Base-by-base conservation (phyloP, 1,140 invertebrate species). In the Nebria ingens region DNA sequence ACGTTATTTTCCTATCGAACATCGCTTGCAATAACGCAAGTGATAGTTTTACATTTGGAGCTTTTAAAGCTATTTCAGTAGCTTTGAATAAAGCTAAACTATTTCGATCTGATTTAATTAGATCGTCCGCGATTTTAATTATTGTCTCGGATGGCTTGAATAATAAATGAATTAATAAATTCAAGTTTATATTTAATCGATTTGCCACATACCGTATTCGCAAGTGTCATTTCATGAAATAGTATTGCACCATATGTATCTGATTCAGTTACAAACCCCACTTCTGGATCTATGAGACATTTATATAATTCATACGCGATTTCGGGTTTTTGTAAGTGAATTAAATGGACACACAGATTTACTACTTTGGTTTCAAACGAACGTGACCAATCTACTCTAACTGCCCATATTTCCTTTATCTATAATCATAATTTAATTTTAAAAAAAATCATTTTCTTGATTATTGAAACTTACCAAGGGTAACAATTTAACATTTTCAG, bases 61-160 rank as follows among this genome's bases (percentile, higher is more conserved):
- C 53, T 51, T 53, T 60, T 34, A 69, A 56, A 21, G 63, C 62
- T 2, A 62, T 40, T 21, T 60, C 55, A 6, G 66, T 63, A 49
- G 64, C 55, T 21, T 59, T 58, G 53, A 64, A 62, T 22, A 66
- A 57, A 15, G 60, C 59, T 51, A 51, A 57, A 9, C 49, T 17
- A 54, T 66, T 67, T 21, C 57, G 21, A 40, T 56, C 56, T 19
- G 56, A 55, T 3, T 63, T 54, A 19, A 54, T 53, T 17, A 65
- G 22, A 52, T 58, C 45, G 21, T 63, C 60, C 2, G 60, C 55
- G n/a, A 60, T 21, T 6, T 57, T 21, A 19, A 68, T 62, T 52
- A 65, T 62, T 23, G 56, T 55, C 6, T 60, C 53, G 2, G 58
- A 55, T 17, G 58, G 55, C 63, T 67, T 42, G 21, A 62, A 65